Evolutionary conservation across 2,113 vertebrate species (phyloP), one percentile per base, ranked within the genome.

Genomic region (Mystacornis crossleyi): DNA sequence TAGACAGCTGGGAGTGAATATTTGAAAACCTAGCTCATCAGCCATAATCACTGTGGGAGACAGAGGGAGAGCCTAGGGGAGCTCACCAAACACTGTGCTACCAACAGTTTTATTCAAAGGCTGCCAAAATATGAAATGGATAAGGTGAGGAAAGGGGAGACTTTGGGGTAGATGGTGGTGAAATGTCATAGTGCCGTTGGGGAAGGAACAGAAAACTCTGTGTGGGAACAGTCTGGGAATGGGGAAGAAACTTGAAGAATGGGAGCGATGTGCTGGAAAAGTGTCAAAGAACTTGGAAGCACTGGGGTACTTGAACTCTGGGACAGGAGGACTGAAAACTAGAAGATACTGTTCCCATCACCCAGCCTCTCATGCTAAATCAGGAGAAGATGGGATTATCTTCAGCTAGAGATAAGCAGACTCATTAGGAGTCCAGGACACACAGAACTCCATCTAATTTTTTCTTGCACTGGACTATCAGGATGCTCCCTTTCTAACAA

Each of bases 231-330:
- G 25, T 61, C 26, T 69, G 28, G 24, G 71, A 75, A 84, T 8
- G 29, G 36, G 18, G 34, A 90, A 61, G 42, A 16, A 93, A 16
- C 47, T 78, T 67, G 60, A 74, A 90, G 60, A 89, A 81, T n/a
- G 64, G 38, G 42, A 96, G 55, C 0, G 1, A 88, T 5, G 6
- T 60, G 34, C 81, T 95, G 55, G 79, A 95, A 81, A 83, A 90
- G 6, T 14, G 33, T 86, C 90, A 89, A 82, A 89, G 90, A 96
- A 88, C 34, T 81, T 77, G 50, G 58, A 82, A 93, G 16, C 54
- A 53, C 42, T 69, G 57, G 18, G 88, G 88, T 96, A 42, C 74
- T 92, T 95, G 92, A 93, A 95, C 90, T 96, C 58, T 62, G 70
- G 94, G 86, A 92, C 85, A 95, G 86, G 24, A 95, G 55, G 20